Percentiles rank a stretch among this genome's conserved stretches.
Conservation (phyloP, 2,113 vertebrate genomes). For the Hydrolagus affinis region DNA sequence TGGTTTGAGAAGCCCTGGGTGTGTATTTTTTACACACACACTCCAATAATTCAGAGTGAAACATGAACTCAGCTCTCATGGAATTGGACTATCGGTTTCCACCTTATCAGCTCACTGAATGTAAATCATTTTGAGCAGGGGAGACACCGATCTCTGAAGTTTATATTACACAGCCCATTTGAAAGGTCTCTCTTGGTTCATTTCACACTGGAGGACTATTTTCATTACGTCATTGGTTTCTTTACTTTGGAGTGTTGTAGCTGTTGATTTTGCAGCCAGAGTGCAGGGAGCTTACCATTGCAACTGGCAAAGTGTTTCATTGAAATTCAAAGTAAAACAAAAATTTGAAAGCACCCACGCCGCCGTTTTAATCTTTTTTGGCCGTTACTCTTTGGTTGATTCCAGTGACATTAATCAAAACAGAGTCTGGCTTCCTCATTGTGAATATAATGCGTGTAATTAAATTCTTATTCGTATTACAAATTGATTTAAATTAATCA, state of each 20-base stretch:
- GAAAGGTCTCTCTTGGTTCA: neutral
- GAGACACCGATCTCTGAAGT: too few relatives aligned
- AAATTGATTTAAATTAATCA: slow-evolving; percentile 76
- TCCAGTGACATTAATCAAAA: slow-evolving; percentile 74
- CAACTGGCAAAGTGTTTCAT: neutral
- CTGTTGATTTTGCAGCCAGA: neutral
- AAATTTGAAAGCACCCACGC: slow-evolving; percentile 65
- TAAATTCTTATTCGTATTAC: slow-evolving; percentile 75
- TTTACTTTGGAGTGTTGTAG: neutral
- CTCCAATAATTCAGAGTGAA: neutral
- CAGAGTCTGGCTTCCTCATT: slow-evolving; percentile 66
- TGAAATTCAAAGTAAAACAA: slow-evolving; percentile 54
- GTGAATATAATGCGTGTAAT: slow-evolving; percentile 76
- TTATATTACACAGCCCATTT: neutral
- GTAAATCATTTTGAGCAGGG: neutral
- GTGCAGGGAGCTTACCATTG: neutral
- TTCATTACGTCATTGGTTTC: neutral
- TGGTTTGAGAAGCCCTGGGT: neutral
- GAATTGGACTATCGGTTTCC: neutral
- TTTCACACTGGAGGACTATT: neutral
- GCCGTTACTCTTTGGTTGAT: slow-evolving; percentile 75
- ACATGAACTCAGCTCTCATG: neutral
- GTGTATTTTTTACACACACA: neutral
- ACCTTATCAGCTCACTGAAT: neutral
- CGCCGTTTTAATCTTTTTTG: slow-evolving; percentile 66